These are phyloP conservation scores for Odocoileus hemionus DNA, from an alignment of 2,113 vertebrate genomes.

Conservation along the genomic window DNA sequence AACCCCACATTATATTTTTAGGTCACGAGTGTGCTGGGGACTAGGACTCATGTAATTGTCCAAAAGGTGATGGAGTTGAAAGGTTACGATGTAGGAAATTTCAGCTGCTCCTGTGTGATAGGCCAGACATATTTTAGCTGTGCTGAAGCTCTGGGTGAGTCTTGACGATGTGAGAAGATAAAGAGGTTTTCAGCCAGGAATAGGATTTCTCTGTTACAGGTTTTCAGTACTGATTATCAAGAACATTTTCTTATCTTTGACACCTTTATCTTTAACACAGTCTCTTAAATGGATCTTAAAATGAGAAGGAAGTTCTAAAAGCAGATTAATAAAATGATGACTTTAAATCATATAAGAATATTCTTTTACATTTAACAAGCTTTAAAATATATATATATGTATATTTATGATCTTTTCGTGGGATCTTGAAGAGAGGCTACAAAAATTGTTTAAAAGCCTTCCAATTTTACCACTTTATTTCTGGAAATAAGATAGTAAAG, in stretches of 20 bases:
- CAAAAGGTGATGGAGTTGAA: neutral
- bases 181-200: slow-evolving; percentile 16
- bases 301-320: slow-evolving; percentile 3
- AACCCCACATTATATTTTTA: neutral
- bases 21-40: neutral
- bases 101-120: neutral
- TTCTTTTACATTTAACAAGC: neutral
- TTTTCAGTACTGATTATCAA: slow-evolving; percentile 38
- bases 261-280: slow-evolving; percentile 39
- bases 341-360: slow-evolving; percentile 15
- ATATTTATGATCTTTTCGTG: neutral
- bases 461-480: slow-evolving; percentile 7
- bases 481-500: slow-evolving; percentile 3
- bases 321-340: slow-evolving; percentile 18
- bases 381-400: neutral
- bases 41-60: neutral
- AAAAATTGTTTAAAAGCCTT: slow-evolving; percentile 24
- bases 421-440: neutral
- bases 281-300: slow-evolving; percentile 30
- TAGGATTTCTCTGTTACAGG: slow-evolving; percentile 33
- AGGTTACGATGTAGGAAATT: neutral
- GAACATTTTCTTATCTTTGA: slow-evolving; percentile 45
- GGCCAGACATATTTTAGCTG: neutral
- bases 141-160: neutral
- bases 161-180: neutral